A percentile compares a stretch with the other conserved stretches of the same genome.
These are phyloP conservation scores for Rhagonycha fulva DNA, from an alignment of 2,888 invertebrate species.

Conservation along the genomic window DNA sequence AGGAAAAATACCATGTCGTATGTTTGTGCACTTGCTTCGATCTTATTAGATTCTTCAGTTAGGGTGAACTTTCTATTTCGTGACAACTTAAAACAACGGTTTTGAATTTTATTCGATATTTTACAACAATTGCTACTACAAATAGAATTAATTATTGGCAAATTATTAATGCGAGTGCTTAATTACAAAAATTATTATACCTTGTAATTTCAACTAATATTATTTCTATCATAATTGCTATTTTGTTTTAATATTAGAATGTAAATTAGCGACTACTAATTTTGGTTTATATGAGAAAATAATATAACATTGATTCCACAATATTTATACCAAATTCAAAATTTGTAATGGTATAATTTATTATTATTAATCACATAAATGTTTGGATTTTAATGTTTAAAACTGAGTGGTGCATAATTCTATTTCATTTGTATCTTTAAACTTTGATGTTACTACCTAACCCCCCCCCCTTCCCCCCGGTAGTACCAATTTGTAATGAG, in stretches of 20 bases:
- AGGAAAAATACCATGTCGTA: no score
- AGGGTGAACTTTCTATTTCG: no score
- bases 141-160: background rate
- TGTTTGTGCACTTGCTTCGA: no score
- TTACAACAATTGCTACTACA: background rate
- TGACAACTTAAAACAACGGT: background rate
- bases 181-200: background rate
- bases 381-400: no score
- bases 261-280: background rate
- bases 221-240: background rate
- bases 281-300: background rate
- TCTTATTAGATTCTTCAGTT: background rate
- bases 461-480: background rate
- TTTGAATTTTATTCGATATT: background rate
- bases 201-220: background rate
- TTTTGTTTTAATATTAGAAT: background rate
- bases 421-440: background rate
- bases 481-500: background rate
- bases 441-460: background rate
- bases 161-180: background rate
- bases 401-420: no score
- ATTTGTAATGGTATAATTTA: background rate
- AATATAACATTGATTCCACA: background rate
- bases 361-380: no score
- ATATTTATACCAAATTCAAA: background rate